A percentile compares a stretch with the other conserved stretches of the same genome.
These are phyloP conservation scores for Burhinus bistriatus DNA, from an alignment of 2,113 vertebrate species.

Conservation along the genomic window DNA sequence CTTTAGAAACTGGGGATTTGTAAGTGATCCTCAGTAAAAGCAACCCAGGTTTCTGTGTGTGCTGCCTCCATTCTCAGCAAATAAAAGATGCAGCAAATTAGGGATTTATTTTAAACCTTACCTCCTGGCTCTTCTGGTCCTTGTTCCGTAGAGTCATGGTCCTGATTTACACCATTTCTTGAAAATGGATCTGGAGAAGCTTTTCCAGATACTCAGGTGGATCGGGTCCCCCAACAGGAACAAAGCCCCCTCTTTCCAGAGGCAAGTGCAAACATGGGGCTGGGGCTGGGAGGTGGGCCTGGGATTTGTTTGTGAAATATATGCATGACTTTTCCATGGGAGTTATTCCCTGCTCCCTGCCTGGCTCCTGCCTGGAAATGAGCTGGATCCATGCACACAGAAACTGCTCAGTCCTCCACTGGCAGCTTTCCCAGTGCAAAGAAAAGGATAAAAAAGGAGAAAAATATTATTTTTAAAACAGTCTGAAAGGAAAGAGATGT, in stretches of 20 bases:
- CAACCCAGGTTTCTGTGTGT: background rate
- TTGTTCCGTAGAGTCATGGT: fast-evolving
- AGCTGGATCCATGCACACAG: background rate
- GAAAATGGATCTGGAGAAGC: background rate
- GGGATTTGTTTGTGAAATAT: background rate
- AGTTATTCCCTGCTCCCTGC: background rate
- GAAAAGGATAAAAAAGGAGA: background rate
- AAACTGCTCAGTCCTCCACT: background rate
- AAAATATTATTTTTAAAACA: background rate
- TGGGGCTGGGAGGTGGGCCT: background rate
- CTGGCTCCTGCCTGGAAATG: background rate
- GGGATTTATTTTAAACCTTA: background rate
- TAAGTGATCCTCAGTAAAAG: background rate
- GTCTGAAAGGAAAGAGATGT: background rate
- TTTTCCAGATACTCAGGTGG: background rate
- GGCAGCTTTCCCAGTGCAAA: background rate
- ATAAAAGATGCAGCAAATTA: background rate
- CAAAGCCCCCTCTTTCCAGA: background rate
- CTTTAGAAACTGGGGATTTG: background rate
- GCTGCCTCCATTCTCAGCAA: background rate
- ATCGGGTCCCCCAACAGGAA: background rate
- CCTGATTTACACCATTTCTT: background rate
- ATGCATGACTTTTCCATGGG: background rate
- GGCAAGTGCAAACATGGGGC: background rate
- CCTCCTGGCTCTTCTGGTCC: background rate